Conservation (phyloP, 1,140 invertebrate species). For the Ceratosolen fusciceps region DNA sequence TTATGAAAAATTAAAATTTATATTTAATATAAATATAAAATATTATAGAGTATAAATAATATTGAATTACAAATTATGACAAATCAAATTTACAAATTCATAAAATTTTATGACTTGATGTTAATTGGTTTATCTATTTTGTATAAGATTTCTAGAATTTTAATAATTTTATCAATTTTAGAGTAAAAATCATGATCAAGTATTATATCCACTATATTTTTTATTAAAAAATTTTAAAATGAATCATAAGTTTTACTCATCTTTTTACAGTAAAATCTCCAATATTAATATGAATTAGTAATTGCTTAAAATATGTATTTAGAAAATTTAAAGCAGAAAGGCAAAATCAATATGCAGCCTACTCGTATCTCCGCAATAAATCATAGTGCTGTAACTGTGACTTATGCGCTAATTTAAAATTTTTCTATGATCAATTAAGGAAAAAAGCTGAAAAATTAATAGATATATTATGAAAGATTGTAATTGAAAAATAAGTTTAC, state of each 20-base stretch:
- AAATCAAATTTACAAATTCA: neutral
- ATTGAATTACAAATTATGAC: no score
- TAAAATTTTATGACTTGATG: neutral
- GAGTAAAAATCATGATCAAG: neutral
- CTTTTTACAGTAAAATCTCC: neutral
- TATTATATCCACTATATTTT: neutral
- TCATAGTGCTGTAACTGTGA: neutral
- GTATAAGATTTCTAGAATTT: neutral
- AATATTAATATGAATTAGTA: no score
- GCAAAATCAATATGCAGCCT: neutral
- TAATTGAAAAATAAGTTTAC: conserved; percentile 27
- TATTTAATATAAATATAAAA: no score
- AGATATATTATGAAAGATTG: conserved; percentile 2
- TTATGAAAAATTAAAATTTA: no score
- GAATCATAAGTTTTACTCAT: neutral
- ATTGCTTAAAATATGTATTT: neutral
- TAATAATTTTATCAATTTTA: neutral
- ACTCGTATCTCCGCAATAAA: neutral
- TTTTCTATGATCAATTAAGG: conserved; percentile 21
- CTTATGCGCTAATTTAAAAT: neutral
- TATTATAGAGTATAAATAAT: no score
- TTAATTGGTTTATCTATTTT: neutral
- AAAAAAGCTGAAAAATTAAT: conserved; percentile 16
- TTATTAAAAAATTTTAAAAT: neutral
- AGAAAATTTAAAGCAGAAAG: neutral